Evolutionary conservation across 2,797 vertebrate species (phyloP), one percentile per base, ranked within the genome.

Genomic region (Antennarius maculatus): DNA sequence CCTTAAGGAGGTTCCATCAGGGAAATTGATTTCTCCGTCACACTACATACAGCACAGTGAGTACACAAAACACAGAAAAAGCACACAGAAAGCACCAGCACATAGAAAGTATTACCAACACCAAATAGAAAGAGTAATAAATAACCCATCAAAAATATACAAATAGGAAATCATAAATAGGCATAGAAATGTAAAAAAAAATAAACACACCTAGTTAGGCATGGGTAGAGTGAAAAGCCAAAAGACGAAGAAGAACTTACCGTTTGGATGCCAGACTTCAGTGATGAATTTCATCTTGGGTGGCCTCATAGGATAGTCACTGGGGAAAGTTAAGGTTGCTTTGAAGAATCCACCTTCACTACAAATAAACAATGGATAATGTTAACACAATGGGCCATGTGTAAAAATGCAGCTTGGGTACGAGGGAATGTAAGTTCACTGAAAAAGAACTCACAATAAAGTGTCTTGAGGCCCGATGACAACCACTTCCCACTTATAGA

Each of bases 241-340:
- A n/a, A n/a, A n/a, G n/a, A n/a, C n/a, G 31, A 34, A 34, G 42
- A 2, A 43, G 42, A 2, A 2, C 96, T 91, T 94, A 98, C 98
- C 98, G 83, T 99, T 99, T 49, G 98, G 98, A 79, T 99, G 98
- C 98, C 98, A 99, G 88, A 99, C 98, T 92, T 99, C 98, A 84
- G 98, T 99, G 88, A 99, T 98, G 91, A 99, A 99, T 92, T 98
- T 99, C 98, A 99, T 98, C 95, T 99, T 99, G 78, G 98, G 98
- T 81, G 98, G 98, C 92, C 96, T 97, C 89, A 99, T 96, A 79
- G 98, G 98, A 88, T 99, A 99, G 91, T 99, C 98, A 95, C 97
- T 97, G 92, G 98, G 98, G 93, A 99, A 99, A 67, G 98, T 99
- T 90, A 99, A 96, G 94, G 99, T 97, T 90, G 97, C 98, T 94